Base-by-base conservation (phyloP, 1,140 invertebrate genomes). In the Apis dorsata region DNA sequence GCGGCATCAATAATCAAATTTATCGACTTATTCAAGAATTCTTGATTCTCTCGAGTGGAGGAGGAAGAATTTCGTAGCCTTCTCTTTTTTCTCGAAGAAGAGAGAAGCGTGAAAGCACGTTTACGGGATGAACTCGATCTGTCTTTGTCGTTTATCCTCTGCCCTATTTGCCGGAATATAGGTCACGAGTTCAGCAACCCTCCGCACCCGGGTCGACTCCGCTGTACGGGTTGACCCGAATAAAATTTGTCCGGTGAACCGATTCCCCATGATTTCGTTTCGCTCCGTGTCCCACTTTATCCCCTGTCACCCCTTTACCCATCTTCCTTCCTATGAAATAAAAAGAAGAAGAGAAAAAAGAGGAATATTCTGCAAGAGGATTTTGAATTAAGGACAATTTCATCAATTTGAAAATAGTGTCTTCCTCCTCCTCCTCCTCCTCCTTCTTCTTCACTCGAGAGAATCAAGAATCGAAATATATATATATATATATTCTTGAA, bases 151-250 rank as follows among this genome's bases (percentile, higher is more conserved):
- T 88, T 85, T 88, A 83, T 88, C 74, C 73, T 84, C 81, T 92
- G 91, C 88, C 90, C 91, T 85, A 91, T 90, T 91, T 92, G 57
- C 62, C 63, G 81, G 79, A 72, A 91, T 88, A 89, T 91, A 65
- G 90, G 91, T 86, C 90, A 92, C 75, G 65, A 83, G 91, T 91
- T 92, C 90, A 90, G 70, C 90, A 88, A 91, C 90, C 90, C 81
- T 72, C 84, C 28, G 71, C 51, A 80, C 72, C 65, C 84, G 62
- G 83, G 83, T 85, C 79, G 72, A 60, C 49, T 51, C 34, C 34
- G 60, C 62, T 84, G 63, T 88, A 88, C 79, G 79, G 86, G 86
- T 87, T 84, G 84, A 86, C 74, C 84, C 44, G 69, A 78, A 77
- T 74, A 81, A 84, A 85, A 81, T 69, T 68, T 65, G 83, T 71